Evolutionary conservation across 2,888 invertebrate genomes (phyloP), one percentile per base, ranked within the genome.

Genomic region (Eurytoma californica): DNA sequence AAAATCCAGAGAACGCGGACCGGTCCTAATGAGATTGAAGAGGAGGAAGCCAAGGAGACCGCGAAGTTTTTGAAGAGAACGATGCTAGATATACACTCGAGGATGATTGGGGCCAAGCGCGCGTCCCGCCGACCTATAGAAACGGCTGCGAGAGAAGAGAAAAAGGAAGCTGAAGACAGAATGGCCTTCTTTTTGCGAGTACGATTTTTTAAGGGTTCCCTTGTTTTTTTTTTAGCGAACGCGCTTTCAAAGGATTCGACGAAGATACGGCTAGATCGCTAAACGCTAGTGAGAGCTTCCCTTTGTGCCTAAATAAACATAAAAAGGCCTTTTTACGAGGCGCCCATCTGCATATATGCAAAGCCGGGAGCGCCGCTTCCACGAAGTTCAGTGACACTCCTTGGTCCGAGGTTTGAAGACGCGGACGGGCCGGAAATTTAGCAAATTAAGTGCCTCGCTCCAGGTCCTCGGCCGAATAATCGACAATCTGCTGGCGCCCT

Each of bases 41-140:
- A 39, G 39, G 39, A 39, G 39, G 39, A 39, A 39, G 39, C 39
- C 9, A 39, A 53, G 53, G 63, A 63, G 63, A 12, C 30, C 30
- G 30, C n/a, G 9, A 63, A 63, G 63, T 39, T 63, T 39, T 63
- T 47, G 47, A 63, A 63, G 63, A 63, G 63, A n/a, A 20, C n/a
- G n/a, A 30, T 30, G 30, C 18, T 18, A 12, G 9, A 39, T 7
- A 18, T 47, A n/a, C 3, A 13, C 39, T 47, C n/a, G 47, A 47
- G 39, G 63, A 63, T 30, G 63, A 47, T 63, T 47, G 47, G 63
- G 18, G 16, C 3, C 14, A 16, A 13, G 60, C 18, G 47, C 49
- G 4, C n/a, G 39, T 4, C 3, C 39, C 7, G 39, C 39, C 7
- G 39, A 7, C 39, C 39, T 39, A 39, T 39, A 39, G 39, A 30